Evolutionary conservation across 1,140 invertebrate genomes (phyloP), one percentile per base, ranked within the genome.

Genomic region (Seison nebaliae): DNA sequence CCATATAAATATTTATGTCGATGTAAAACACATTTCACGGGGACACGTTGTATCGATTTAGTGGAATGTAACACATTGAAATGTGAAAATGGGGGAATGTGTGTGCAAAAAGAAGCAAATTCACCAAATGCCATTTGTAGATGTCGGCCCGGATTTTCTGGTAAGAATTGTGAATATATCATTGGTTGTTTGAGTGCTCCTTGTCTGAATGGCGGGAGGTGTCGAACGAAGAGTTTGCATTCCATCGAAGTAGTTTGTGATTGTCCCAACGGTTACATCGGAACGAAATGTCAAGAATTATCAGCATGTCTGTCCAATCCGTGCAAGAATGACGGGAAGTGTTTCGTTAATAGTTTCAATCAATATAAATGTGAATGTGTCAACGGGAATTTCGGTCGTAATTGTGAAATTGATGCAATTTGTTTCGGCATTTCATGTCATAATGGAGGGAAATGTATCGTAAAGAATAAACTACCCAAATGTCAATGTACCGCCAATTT

Each of bases 181-280:
- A 31, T 33, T 12, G 42, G 41, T 11, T 49, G 45, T 30, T 12
- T 16, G 6, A 33, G 32, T 6, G 36, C 40, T 29, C 46, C 45
- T 15, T 49, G 48, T 32, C 29, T 35, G 15, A 46, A 49, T 28
- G 29, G 30, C 5, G 54, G 48, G 1, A 44, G 31, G 19, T 57
- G 54, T 32, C 8, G 4, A 19, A 35, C 34, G 17, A 18, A 26
- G 17, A 35, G 24, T 23, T 30, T 18, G n/a, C n/a, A 3, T 43
- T 38, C 16, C 19, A 20, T 40, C 21, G 45, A 23, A 5, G 33
- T 40, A 16, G 1, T 12, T n/a, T 88, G 80, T 49, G 76, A 74
- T 1, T 91, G 81, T 53, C 71, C 70, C 3, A 62, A 76, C 1
- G 83, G 81, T 0, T 91, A 83, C 55, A 81, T 76, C 4, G 80